Evolutionary conservation across 2,888 invertebrate genomes (phyloP), one percentile per base, ranked within the genome.

Genomic region (Hoplodrina blanda): DNA sequence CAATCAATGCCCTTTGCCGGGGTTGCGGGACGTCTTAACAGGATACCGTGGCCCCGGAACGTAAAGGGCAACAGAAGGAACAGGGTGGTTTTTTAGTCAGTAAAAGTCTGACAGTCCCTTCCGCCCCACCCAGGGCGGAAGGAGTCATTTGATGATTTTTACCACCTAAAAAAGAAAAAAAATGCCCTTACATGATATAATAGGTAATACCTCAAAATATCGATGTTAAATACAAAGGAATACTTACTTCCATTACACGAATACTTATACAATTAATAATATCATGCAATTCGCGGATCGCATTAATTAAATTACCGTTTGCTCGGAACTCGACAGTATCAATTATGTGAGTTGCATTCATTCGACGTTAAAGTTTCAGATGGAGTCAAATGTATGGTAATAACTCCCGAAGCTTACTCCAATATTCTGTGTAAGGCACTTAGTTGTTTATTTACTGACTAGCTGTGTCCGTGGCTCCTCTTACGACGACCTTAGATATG

Each of bases 361-460:
- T 50, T 73, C 15, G 41, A 30, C 41, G 41, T 49, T 54, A 52
- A 69, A 62, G 62, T 77, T 80, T 55, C 64, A 49, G 41, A 53
- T 61, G 74, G 44, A 73, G 25, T 53, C n/a, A 44, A 73, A 63
- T 54, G 10, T 53, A 37, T 6, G 11, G 6, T 59, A 57, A 67
- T 62, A 20, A 50, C 19, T 7, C 41, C 50, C 20, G 52, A 10
- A 17, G 54, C 20, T 37, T 33, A 44, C 60, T 68, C 33, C 54
- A 17, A 13, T 44, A 20, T 56, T 73, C n/a, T 20, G 41, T 46
- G 30, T 20, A 44, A 50, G n/a, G 33, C 13, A 46, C 19, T 20
- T 54, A 7, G 8, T 59, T 33, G 30, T 60, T 13, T 41, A 41
- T 41, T 41, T 13, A 41, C 13, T 13, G 1, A 41, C 41, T 41